These are phyloP conservation scores for Dendrophyllia cribrosa DNA, from an alignment of 64 coral and sea anemone genomes.

Conservation along the genomic window DNA sequence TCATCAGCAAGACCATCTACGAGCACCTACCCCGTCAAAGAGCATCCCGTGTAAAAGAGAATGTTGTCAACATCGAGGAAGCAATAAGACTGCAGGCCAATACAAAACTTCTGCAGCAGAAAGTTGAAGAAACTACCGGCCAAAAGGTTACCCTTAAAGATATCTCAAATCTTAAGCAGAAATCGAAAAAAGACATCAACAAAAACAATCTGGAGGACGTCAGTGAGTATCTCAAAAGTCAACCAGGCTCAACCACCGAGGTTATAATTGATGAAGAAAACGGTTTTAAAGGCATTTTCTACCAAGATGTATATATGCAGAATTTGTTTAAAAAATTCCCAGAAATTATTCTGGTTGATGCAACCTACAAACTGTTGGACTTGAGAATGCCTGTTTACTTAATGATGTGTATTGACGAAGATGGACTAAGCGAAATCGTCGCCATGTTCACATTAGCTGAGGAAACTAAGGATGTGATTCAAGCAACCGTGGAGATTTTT, in stretches of 20 bases:
- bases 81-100: neutral
- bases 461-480: conserved; percentile 29
- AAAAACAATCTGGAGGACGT: conserved; percentile 18
- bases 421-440: conserved; percentile 5
- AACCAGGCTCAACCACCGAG: conserved; percentile 16
- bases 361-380: conserved; percentile 47
- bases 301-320: conserved; percentile 5
- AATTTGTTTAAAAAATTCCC: conserved; percentile 6
- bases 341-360: conserved; percentile 41
- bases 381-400: conserved; percentile 39
- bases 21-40: conserved; percentile 38
- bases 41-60: neutral
- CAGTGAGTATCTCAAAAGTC: neutral
- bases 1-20: conserved; percentile 11
- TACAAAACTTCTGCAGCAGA: conserved; percentile 1
- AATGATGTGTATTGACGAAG: neutral
- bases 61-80: neutral
- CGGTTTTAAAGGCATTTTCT: conserved; percentile 23
- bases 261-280: conserved; percentile 34
- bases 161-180: conserved; percentile 40
- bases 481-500: conserved; percentile 14
- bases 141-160: conserved; percentile 6
- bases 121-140: neutral
- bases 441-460: conserved; percentile 42
- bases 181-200: neutral